These are phyloP conservation scores for Casuarius casuarius DNA, from an alignment of 2,113 vertebrate species.

Conservation along the genomic window DNA sequence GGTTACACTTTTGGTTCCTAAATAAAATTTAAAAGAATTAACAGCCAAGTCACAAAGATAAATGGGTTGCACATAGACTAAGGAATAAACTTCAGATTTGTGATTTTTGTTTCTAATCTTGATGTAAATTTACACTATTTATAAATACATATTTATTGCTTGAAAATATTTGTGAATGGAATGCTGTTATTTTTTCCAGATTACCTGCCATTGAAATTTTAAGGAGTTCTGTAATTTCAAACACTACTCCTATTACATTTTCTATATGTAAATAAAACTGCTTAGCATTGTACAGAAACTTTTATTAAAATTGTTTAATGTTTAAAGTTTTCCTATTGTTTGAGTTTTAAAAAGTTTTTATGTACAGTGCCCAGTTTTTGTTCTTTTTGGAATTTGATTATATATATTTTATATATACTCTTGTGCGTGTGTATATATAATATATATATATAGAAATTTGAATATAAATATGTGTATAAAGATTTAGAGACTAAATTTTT, in stretches of 20 bases:
- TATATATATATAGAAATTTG: constrained; percentile 86
- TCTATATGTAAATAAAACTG: constrained; percentile 97
- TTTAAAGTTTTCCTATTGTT: constrained; percentile 95
- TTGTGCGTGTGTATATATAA: constrained; percentile 82
- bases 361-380: constrained; percentile 86
- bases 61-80: constrained; percentile 98
- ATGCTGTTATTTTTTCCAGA: constrained; percentile 99
- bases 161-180: constrained; percentile 99
- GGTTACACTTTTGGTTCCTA: constrained; percentile 87
- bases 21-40: constrained; percentile 86
- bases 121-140: constrained; percentile 99
- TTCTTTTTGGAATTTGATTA: constrained; percentile 84
- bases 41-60: constrained; percentile 95
- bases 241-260: constrained; percentile 94
- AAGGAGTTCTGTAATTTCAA: constrained; percentile 97
- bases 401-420: constrained; percentile 89
- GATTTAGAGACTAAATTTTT: constrained; percentile 84
- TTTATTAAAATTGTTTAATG: constrained; percentile 94
- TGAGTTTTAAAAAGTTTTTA: constrained; percentile 86
- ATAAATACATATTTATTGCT: constrained; percentile 99
- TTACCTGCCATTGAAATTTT: constrained; percentile 99
- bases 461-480: constrained; percentile 86
- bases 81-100: constrained; percentile 97
- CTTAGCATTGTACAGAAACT: constrained; percentile 97
- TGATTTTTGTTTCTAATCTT: constrained; percentile 99